phyloP scores from a whole-genome alignment of 2,797 vertebrate species.

The Sebastes diaconus region DNA sequence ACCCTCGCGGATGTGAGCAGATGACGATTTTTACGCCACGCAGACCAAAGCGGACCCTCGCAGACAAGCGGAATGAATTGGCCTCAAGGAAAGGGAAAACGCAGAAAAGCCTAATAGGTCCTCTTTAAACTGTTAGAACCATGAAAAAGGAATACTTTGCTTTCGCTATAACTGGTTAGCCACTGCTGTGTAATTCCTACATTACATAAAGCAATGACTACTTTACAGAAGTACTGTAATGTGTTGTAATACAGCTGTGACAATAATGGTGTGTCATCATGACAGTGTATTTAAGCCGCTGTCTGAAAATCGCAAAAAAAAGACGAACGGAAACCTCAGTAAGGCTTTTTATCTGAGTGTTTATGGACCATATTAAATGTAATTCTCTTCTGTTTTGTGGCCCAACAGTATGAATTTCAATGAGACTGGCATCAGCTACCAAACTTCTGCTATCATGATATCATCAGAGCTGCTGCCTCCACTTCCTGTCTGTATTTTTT shows the following conservation, averaged over 20 bases:
- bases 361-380: background rate
- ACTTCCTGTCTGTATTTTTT: constrained; percentile 46
- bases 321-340: accelerated
- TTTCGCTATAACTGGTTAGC: background rate
- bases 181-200: background rate
- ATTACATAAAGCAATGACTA: background rate
- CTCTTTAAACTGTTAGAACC: background rate
- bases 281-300: background rate
- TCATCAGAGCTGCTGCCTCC: constrained; percentile 6
- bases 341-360: background rate
- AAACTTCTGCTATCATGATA: background rate
- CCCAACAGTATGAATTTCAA: background rate
- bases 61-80: no score
- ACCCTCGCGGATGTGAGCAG: no score
- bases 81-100: no score
- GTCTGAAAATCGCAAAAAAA: background rate
- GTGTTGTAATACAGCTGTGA: background rate
- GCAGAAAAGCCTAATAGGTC: no score
- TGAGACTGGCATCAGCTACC: background rate
- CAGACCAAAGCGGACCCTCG: no score
- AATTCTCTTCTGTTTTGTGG: background rate
- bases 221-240: background rate
- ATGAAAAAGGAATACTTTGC: background rate
- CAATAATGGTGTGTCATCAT: background rate
- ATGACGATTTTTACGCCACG: no score